Evolutionary conservation across 1,140 invertebrate species (phyloP), one percentile per base, ranked within the genome.

Genomic region (Pachypeltis micranthus): DNA sequence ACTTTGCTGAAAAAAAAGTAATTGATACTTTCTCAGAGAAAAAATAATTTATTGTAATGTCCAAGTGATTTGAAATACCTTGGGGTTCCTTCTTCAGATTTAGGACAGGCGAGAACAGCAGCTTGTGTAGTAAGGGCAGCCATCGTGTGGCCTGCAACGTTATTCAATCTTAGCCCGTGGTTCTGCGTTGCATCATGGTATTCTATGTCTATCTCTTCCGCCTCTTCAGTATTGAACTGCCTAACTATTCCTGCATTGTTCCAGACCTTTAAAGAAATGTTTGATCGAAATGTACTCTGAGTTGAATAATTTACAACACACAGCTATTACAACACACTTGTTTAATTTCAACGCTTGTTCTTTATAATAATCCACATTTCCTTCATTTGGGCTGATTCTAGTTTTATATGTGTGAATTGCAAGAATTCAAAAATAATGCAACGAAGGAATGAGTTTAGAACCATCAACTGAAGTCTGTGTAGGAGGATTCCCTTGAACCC

Each of bases 161-260:
- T 98, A 67, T 83, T 84, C 26, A 97, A 80, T 73, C 95, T 88
- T 70, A 97, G 84, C 3, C 88, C 83, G 75, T 95, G 92, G 77
- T 98, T 92, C 34, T 89, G 75, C n/a, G 83, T 80, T 0, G 85
- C 81, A 76, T 98, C 91, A 70, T 97, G 93, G 76, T 98, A 98
- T 72, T 96, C 92, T 10, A 97, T 86, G 74, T 96, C 92, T 63
- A 98, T 94, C 21, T 83, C 86, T 29, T 85, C 85, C 19, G 88
- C 83, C 62, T 86, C 80, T 62, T 83, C 85, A 10, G 78, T 79
- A 1, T 79, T 80, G 69, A 88, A 89, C 69, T 83, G 84, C 21
- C 84, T 81, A 0, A 93, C 84, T 64, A 92, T 85, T 44, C 90
- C 91, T 12, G 91, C 79, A 65, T 86, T 83, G 70, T 95, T 94